These are phyloP conservation scores for Centropristis striata DNA, from an alignment of 2,113 vertebrate genomes.

Conservation along the genomic window DNA sequence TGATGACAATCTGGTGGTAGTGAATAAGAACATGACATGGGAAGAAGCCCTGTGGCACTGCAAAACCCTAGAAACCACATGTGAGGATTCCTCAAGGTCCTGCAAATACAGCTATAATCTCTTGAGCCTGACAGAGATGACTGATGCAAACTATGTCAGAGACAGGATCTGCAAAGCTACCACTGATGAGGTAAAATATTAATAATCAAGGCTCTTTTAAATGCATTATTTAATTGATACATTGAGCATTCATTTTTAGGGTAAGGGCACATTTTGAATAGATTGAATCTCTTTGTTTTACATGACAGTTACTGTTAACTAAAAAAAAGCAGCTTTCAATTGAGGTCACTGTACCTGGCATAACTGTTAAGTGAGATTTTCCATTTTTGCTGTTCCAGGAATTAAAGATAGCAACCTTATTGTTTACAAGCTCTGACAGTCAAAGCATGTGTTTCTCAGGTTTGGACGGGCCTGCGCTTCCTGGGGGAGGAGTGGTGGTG, in stretches of 20 bases:
- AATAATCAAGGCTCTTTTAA: neutral
- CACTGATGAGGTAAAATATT: conserved; percentile 62
- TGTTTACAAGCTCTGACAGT: neutral
- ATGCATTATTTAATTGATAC: neutral
- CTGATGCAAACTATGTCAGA: conserved; percentile 17
- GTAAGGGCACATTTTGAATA: neutral
- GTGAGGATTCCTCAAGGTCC: rapidly evolving
- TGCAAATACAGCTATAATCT: neutral
- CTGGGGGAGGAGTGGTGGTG: conserved; percentile 53
- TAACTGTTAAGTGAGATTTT: no score
- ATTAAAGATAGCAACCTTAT: neutral
- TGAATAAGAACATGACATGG: conserved; percentile 68
- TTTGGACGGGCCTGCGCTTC: conserved; percentile 56
- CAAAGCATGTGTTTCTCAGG: conserved; percentile 32
- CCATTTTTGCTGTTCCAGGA: no score
- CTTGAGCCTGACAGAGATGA: neutral
- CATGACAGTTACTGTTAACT: no score
- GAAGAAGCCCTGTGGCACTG: conserved; percentile 57
- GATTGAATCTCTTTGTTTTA: neutral
- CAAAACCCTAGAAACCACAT: neutral
- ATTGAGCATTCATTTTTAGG: neutral
- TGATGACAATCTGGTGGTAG: conserved; percentile 49
- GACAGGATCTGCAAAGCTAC: conserved; percentile 32
- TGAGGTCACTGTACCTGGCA: no score
- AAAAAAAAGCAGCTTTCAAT: neutral